Conservation (phyloP, 2,113 vertebrate genomes). For the Clarias magur region DNA sequence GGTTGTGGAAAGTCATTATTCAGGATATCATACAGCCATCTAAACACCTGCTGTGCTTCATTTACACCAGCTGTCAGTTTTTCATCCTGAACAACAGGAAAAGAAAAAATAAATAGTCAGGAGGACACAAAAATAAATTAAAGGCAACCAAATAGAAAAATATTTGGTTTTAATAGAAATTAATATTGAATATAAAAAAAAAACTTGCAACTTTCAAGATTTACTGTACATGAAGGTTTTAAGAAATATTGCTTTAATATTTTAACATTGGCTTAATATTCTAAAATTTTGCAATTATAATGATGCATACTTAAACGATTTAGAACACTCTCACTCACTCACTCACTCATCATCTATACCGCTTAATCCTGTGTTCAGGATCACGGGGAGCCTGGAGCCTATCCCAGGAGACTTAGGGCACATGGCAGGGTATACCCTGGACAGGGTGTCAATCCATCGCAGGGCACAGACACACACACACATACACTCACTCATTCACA, state of each 20-base stretch:
- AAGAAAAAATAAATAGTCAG: neutral
- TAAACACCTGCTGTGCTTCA: constrained; percentile 11
- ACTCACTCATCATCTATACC: no score
- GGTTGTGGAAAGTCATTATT: neutral
- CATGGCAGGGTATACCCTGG: no score
- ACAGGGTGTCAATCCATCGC: no score
- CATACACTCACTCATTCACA: no score
- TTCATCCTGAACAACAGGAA: constrained; percentile 11
- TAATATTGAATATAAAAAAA: neutral
- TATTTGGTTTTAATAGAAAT: no score
- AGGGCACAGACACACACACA: no score
- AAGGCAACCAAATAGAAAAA: neutral
- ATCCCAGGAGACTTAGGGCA: no score
- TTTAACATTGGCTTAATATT: neutral
- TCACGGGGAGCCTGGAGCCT: no score
- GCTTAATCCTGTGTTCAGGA: no score
- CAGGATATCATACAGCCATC: constrained; percentile 3
- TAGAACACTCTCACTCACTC: neutral
- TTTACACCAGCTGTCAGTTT: constrained; percentile 17
- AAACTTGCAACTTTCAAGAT: neutral
- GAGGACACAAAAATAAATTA: neutral
- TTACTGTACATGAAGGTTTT: neutral
- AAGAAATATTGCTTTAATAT: neutral
- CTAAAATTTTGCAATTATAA: neutral
- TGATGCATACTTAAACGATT: neutral